Conservation (phyloP, 2,113 vertebrate species). For the Megalops atlanticus region DNA sequence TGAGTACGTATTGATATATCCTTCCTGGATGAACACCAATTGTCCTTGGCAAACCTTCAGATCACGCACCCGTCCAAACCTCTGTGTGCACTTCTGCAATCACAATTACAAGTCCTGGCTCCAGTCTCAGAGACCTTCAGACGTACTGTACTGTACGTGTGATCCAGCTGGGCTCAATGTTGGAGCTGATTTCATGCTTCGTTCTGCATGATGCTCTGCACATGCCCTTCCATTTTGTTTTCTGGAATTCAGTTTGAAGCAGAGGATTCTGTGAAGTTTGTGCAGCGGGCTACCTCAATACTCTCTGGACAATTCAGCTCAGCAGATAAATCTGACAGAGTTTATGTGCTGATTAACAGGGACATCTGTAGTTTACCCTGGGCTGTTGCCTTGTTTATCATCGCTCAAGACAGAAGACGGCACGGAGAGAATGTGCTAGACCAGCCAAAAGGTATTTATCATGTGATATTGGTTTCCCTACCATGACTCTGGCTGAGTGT, state of each 20-base stretch:
- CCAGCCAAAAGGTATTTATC: no score
- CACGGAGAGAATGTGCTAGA: not conserved
- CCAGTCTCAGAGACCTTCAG: not conserved
- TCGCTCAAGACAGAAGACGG: no score
- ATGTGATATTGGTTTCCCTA: no score
- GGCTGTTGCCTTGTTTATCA: no score
- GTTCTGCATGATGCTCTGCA: not conserved
- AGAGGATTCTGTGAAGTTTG: no score
- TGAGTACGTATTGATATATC: constrained; percentile 17
- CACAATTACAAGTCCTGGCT: not conserved
- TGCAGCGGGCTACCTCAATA: not conserved
- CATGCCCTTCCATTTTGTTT: not conserved
- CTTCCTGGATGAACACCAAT: constrained; percentile 5
- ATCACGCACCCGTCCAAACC: not conserved
- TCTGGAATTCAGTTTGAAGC: no score
- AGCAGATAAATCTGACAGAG: not conserved
- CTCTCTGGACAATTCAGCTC: not conserved
- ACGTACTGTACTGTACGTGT: no score
- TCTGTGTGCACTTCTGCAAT: not conserved
- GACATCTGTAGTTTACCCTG: not conserved
- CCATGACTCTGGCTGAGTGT: not conserved
- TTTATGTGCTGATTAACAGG: not conserved
- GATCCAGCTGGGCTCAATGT: not conserved
- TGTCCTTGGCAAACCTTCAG: not conserved
- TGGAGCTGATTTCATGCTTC: not conserved